phyloP scores from a whole-genome alignment of 2,888 invertebrate genomes.

The Apamea crenata region DNA sequence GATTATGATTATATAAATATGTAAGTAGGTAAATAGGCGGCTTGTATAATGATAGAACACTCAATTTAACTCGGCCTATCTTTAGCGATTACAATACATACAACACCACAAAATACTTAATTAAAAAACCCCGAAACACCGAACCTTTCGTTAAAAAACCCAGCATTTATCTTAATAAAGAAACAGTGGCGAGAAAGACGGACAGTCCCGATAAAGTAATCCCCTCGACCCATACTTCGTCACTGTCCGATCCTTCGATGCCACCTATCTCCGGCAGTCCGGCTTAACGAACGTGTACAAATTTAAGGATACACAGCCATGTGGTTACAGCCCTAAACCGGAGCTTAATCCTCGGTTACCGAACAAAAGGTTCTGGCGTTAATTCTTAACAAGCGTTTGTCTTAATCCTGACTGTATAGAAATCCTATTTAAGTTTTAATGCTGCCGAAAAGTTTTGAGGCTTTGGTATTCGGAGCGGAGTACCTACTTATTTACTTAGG shows the following conservation, averaged over 20 bases:
- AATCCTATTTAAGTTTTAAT: conserved; percentile 68
- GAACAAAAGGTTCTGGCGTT: conserved; percentile 69
- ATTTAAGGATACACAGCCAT: conserved; percentile 80
- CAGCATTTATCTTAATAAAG: conserved; percentile 82
- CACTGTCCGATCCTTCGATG: conserved; percentile 84
- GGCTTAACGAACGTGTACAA: conserved; percentile 87
- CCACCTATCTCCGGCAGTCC: conserved; percentile 73
- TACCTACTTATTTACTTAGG: conserved; percentile 44
- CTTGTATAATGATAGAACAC: background rate
- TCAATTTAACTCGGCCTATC: background rate
- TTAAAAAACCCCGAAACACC: conserved; percentile 35
- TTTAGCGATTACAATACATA: background rate
- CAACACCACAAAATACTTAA: conserved; percentile 31
- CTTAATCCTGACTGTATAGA: conserved; percentile 68
- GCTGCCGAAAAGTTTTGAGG: conserved; percentile 61
- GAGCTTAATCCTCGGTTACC: conserved; percentile 73
- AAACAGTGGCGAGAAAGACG: conserved; percentile 75
- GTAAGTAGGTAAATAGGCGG: background rate
- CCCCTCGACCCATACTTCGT: conserved; percentile 82
- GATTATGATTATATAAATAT: too few species aligned
- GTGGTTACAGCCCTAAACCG: conserved; percentile 74
- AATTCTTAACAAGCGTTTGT: conserved; percentile 70
- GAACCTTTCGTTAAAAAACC: conserved; percentile 68
- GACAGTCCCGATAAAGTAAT: conserved; percentile 78
- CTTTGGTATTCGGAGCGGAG: conserved; percentile 42